phyloP scores from a whole-genome alignment of 2,888 invertebrate species.

The Phyllotreta striolata region DNA sequence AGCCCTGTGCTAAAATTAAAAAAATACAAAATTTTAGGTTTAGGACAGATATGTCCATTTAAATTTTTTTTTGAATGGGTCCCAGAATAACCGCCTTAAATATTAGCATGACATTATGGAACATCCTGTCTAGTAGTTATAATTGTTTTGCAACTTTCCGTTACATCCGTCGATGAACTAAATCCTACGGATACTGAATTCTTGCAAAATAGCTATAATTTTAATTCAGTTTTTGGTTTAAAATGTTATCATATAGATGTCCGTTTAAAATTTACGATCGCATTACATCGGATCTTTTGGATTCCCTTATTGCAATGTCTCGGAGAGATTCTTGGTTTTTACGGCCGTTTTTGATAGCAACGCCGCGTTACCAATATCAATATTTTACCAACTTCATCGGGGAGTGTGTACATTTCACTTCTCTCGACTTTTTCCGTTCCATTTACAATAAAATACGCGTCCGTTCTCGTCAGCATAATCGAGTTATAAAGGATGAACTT shows the following conservation, averaged over 20 bases:
- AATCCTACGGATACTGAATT: too few species aligned
- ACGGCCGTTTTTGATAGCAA: slow-evolving; percentile 20
- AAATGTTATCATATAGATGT: neutral
- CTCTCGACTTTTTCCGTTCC: slow-evolving; percentile 39
- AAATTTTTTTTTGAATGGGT: too few species aligned
- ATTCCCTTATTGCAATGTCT: slow-evolving; percentile 10
- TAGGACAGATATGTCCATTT: too few species aligned
- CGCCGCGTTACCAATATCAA: slow-evolving; percentile 33
- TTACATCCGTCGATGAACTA: too few species aligned
- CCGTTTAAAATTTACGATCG: slow-evolving; percentile 9
- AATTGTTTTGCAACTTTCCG: too few species aligned
- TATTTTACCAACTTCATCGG: slow-evolving; percentile 34
- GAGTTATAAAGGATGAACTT: slow-evolving; percentile 8
- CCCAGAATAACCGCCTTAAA: too few species aligned
- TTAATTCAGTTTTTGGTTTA: too few species aligned
- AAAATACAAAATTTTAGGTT: too few species aligned
- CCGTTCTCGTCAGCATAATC: slow-evolving; percentile 37
- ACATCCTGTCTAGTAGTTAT: too few species aligned
- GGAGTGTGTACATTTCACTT: slow-evolving; percentile 37
- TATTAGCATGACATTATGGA: too few species aligned
- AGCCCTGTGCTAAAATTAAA: too few species aligned
- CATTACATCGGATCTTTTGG: slow-evolving; percentile 10
- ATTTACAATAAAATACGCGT: slow-evolving; percentile 41
- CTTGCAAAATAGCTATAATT: too few species aligned
- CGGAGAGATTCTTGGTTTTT: slow-evolving; percentile 18